Conservation (phyloP, 1,140 invertebrate genomes). For the Hesperophylax magnus region DNA sequence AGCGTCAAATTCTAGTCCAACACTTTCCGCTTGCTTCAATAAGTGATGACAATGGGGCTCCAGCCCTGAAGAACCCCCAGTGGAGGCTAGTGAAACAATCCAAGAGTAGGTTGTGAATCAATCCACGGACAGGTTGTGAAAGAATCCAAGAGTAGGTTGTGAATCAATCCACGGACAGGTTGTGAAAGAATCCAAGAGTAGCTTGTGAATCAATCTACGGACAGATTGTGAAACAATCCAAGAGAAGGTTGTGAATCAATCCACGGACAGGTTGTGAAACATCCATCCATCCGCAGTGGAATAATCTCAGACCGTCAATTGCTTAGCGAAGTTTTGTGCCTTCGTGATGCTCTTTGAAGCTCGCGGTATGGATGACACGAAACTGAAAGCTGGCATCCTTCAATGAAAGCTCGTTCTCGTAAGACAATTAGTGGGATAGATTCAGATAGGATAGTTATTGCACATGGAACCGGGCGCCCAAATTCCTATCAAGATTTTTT, state of each 20-base stretch:
- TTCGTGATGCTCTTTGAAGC: slow-evolving; percentile 5
- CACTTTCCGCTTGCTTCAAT: slow-evolving; percentile 11
- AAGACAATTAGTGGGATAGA: too few relatives aligned
- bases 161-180: slow-evolving; percentile 36
- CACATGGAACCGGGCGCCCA: too few relatives aligned
- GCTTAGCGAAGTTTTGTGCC: slow-evolving; percentile 38
- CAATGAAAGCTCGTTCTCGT: neutral
- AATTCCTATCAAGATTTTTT: too few relatives aligned
- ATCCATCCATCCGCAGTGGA: slow-evolving; percentile 16
- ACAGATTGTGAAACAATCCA: slow-evolving; percentile 23
- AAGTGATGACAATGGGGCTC: slow-evolving; percentile 39
- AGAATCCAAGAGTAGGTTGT: neutral
- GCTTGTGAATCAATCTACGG: neutral
- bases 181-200: slow-evolving; percentile 27
- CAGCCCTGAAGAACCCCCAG: neutral
- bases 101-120: neutral
- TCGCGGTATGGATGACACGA: slow-evolving; percentile 15
- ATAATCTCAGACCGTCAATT: slow-evolving; percentile 22
- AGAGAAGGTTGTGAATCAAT: slow-evolving; percentile 5
- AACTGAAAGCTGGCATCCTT: slow-evolving; percentile 1
- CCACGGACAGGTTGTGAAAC: too few relatives aligned
- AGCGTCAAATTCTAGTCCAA: slow-evolving; percentile 3
- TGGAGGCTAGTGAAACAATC: slow-evolving; percentile 26
- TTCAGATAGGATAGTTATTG: too few relatives aligned
- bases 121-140: neutral